Evolutionary conservation across 2,797 vertebrate genomes (phyloP).

Genomic region (Brotula barbata): DNA sequence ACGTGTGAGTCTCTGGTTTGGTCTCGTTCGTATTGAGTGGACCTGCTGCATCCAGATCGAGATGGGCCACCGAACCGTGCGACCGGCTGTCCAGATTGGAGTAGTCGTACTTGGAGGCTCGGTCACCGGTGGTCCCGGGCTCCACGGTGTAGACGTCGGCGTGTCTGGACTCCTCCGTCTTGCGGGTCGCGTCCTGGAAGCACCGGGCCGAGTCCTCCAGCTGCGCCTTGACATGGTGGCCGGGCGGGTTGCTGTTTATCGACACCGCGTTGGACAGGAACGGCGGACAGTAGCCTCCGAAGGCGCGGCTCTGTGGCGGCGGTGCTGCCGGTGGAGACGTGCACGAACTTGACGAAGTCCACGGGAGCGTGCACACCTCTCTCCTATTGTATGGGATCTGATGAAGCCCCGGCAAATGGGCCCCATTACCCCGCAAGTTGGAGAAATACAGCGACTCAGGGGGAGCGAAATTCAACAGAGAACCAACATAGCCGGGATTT

Average conservation of each 20-base stretch:
- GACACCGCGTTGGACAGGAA: constrained; percentile 83
- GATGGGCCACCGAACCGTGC: constrained; percentile 76
- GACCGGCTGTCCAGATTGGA: constrained; percentile 78
- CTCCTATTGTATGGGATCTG: constrained; percentile 85
- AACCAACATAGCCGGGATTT: constrained; percentile 92
- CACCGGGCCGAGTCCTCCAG: constrained; percentile 83
- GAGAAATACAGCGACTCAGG: constrained; percentile 92
- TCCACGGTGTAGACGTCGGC: constrained; percentile 79
- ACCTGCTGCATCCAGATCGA: constrained; percentile 77
- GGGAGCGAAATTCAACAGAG: constrained; percentile 88
- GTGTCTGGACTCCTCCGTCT: constrained; percentile 79
- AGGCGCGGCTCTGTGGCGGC: constrained; percentile 82
- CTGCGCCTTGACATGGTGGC: constrained; percentile 79
- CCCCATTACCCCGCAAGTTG: constrained; percentile 89
- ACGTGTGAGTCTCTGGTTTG: constrained; percentile 82
- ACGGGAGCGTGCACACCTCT: constrained; percentile 86
- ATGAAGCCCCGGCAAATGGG: constrained; percentile 85
- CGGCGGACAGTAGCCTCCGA: constrained; percentile 84
- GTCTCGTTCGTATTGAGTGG: constrained; percentile 75
- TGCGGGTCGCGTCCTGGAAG: constrained; percentile 77
- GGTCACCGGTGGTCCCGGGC: constrained; percentile 69
- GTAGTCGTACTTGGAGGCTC: constrained; percentile 81
- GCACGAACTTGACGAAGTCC: constrained; percentile 88
- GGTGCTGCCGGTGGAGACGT: constrained; percentile 75
- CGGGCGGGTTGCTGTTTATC: constrained; percentile 68